A percentile compares a stretch with the other conserved stretches of the same genome.
phyloP scores from a whole-genome alignment of 35 echinoderm and acorn worm genomes.

The Patiria miniata region DNA sequence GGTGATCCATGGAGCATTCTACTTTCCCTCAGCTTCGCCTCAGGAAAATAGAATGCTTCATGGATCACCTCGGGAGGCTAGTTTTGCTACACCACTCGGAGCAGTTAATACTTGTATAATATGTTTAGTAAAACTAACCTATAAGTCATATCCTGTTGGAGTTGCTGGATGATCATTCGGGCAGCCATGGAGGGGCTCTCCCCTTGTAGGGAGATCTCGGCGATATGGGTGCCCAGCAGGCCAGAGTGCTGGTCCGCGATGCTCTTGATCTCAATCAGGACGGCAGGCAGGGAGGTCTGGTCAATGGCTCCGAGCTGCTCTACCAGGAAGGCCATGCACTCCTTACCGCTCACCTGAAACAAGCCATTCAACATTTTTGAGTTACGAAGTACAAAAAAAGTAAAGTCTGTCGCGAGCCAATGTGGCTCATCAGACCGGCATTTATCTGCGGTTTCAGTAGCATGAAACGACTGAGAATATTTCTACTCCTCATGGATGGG shows the following conservation, averaged over 20 bases:
- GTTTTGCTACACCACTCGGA: too few species aligned
- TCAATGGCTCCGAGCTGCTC: conserved; percentile 73
- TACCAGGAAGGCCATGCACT: conserved; percentile 90
- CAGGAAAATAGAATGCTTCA: too few species aligned
- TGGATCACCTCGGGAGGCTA: too few species aligned
- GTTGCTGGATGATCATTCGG: conserved; percentile 95
- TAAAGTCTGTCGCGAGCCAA: too few species aligned
- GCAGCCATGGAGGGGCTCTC: conserved; percentile 90
- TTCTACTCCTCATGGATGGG: too few species aligned
- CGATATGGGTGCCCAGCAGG: conserved; percentile 71
- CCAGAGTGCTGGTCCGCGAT: conserved; percentile 89
- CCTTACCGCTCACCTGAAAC: conserved; percentile 74
- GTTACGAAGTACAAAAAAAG: too few species aligned
- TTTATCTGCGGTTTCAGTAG: too few species aligned
- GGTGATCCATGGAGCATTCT: too few species aligned
- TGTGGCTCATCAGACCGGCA: too few species aligned
- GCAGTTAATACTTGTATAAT: too few species aligned
- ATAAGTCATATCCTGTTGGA: conserved; percentile 71
- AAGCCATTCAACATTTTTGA: neutral
- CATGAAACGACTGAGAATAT: too few species aligned
- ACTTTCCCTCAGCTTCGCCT: too few species aligned
- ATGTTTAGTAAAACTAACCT: conserved; percentile 54
- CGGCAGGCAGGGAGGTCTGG: conserved; percentile 77
- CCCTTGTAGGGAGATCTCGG: conserved; percentile 71
- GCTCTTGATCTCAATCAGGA: conserved; percentile 98